phyloP scores from a whole-genome alignment of 2,888 invertebrate species.

The Rhagonycha fulva region DNA sequence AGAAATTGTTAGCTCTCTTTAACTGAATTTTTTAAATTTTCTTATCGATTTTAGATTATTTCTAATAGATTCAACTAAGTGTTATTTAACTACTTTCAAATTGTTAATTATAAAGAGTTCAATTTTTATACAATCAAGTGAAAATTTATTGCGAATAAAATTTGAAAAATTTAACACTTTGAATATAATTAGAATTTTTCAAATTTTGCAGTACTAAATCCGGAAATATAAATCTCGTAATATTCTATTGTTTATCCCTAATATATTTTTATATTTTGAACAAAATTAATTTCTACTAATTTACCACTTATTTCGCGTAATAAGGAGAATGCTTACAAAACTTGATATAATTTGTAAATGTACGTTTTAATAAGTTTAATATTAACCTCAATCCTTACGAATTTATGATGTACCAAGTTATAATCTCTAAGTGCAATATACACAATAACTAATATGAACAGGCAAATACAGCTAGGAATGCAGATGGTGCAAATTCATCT shows the following conservation, averaged over 20 bases:
- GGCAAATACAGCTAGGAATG: not conserved
- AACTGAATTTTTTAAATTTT: not conserved
- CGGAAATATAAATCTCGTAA: too few species aligned
- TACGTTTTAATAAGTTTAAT: not conserved
- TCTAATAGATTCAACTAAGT: not conserved
- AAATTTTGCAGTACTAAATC: not conserved
- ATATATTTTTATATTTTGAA: too few species aligned
- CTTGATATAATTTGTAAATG: not conserved
- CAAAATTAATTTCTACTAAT: too few species aligned
- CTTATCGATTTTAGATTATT: slow-evolving; percentile 2
- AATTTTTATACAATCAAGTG: not conserved
- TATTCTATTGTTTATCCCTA: too few species aligned
- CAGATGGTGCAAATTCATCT: slow-evolving; percentile 7
- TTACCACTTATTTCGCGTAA: too few species aligned
- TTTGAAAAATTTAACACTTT: not conserved
- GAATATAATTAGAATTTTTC: not conserved
- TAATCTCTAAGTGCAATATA: not conserved
- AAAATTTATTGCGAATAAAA: not conserved
- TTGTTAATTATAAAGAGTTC: not conserved
- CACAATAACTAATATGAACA: not conserved
- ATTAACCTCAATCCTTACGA: not conserved
- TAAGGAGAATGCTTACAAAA: not conserved
- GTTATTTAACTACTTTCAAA: not conserved
- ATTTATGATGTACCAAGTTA: not conserved
- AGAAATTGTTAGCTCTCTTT: slow-evolving; percentile 3